Evolutionary conservation across 2,797 vertebrate species (phyloP), one percentile per base, ranked within the genome.

Genomic region (Takifugu rubripes): DNA sequence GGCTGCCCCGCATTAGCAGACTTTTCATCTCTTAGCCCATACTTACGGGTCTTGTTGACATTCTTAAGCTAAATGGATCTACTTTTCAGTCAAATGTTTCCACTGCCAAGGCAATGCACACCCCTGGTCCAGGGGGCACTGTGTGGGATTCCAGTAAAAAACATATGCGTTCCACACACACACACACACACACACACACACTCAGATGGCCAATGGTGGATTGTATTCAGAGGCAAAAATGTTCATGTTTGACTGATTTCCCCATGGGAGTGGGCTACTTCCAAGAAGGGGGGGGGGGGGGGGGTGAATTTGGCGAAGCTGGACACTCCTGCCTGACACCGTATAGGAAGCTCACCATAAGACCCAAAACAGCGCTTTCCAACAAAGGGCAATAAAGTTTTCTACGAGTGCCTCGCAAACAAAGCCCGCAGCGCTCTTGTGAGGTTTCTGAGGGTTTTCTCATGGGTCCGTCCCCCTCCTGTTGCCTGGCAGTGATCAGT

Each of bases 311-410:
- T 27, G 51, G 49, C 71, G 66, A 68, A 75, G 68, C 71, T 68
- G 50, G 62, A 74, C 66, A 72, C 74, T 82, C 70, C 61, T 79
- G 78, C 50, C 72, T 79, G 78, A 81, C 75, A 79, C 82, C 65
- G 76, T 75, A 59, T 65, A 72, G 69, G 73, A 84, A 84, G 79
- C 65, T 79, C 82, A 77, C 68, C 75, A 71, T 77, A 79, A 83
- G 86, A 76, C 77, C 79, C 63, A 60, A 79, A 83, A 85, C 77
- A 64, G 68, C 79, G 65, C 59, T 72, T 43, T 58, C 81, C 78
- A 81, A 85, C 75, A 82, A 86, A 84, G 79, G 66, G 74, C 81
- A 78, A 83, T 81, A 82, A 85, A 82, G 75, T 74, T 72, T 78
- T 83, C 77, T 74, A 71, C 59, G 25, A 71, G 75, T 43, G 31